Conservation (phyloP, 2,113 vertebrate species). For the Charina bottae region DNA sequence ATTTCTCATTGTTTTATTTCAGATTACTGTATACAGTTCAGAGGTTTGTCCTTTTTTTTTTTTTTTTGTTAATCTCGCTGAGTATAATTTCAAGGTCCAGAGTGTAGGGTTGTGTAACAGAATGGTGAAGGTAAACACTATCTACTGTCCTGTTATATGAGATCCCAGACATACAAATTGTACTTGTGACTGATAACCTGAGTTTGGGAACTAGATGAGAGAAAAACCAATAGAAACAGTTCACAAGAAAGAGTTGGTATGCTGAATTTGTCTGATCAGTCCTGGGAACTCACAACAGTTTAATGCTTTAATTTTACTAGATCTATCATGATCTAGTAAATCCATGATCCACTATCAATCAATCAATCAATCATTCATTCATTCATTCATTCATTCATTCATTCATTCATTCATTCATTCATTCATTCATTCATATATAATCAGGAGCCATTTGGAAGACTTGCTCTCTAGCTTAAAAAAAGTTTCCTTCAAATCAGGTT, state of each 20-base stretch:
- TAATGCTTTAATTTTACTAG: not conserved
- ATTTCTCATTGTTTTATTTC: conserved; percentile 20
- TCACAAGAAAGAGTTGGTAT: not conserved
- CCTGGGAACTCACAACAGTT: not conserved
- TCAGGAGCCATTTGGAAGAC: not conserved
- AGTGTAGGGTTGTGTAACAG: not conserved
- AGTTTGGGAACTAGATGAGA: not conserved
- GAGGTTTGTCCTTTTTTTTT: not conserved
- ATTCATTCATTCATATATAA: no score
- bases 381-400: no score
- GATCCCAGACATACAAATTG: not conserved
- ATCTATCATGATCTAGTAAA: no score
- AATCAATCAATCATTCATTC: no score
- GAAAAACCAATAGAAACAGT: not conserved
- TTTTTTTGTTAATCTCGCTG: not conserved
- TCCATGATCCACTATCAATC: no score
- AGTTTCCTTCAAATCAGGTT: not conserved
- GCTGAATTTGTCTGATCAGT: not conserved
- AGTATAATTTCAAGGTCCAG: not conserved
- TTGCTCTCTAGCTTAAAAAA: not conserved
- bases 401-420: no score
- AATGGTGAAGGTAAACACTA: not conserved
- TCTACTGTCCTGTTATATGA: not conserved
- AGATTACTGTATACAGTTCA: conserved; percentile 15
- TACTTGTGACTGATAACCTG: not conserved